Evolutionary conservation across 2,113 vertebrate genomes (phyloP), one percentile per base, ranked within the genome.

Genomic region (Notothenia coriiceps): DNA sequence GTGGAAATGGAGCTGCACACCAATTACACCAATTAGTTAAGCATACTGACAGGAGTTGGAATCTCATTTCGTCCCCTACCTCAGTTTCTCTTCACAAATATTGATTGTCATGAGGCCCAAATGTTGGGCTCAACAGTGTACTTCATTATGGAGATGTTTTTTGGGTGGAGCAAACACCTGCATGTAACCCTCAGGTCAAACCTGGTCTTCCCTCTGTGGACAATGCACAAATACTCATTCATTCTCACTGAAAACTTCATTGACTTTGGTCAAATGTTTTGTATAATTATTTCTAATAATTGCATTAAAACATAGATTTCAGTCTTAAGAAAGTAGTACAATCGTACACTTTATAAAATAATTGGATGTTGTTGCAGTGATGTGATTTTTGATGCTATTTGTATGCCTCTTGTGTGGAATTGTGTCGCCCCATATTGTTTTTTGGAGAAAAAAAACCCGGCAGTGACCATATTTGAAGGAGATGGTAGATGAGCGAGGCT

Each of bases 81-180:
- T 76, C 73, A 40, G 65, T 64, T 86, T 90, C 52, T 55, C 51
- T 57, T 65, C 66, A 49, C 25, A 73, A 29, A 29, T 82, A 88
- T 86, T 86, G 79, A 85, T 85, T 84, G 67, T 60, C 78, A 61
- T 56, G 77, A 81, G 20, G 51, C 25, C 50, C 17, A 68, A 70
- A 70, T 83, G 72, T 80, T 70, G 76, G 66, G 49, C 72, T 79
- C 79, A 79, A 70, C 79, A 74, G 47, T 73, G 80, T 71, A 76
- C 82, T 82, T 82, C 67, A 69, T 81, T 80, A 73, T 46, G 61
- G 20, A 47, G 20, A 44, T 52, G 1, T 22, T 47, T 44, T 46
- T 76, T 76, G 43, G 35, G 22, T 35, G 50, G 40, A 76, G 65
- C 67, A 70, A 84, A 84, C 63, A 56, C 54, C 57, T 72, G 72